Evolutionary conservation across 2,797 vertebrate genomes (phyloP).

Genomic region (Hippopotamyrus pictus): DNA sequence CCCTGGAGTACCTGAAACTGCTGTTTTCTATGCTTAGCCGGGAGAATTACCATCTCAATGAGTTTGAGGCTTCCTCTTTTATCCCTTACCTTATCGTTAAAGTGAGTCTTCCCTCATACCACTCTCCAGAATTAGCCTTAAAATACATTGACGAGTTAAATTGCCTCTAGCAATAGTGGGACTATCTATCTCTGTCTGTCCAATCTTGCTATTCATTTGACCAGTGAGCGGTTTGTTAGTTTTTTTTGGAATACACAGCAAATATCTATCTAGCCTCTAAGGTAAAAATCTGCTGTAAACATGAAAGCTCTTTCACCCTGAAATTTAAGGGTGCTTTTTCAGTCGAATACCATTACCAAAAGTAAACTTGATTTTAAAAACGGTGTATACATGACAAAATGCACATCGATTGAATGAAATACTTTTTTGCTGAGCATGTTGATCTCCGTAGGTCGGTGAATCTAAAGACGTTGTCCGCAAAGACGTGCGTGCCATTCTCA

Average conservation of each 20-base stretch:
- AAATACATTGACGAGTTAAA: not conserved
- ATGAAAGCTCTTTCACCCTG: not conserved
- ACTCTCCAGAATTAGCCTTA: not conserved
- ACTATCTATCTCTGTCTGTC: not conserved
- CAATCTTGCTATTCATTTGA: not conserved
- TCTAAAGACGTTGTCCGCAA: constrained; percentile 91
- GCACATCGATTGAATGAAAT: not conserved
- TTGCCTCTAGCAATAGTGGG: not conserved
- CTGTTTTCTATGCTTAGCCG: constrained; percentile 80
- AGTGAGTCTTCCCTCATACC: constrained; percentile 52
- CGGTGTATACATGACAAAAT: not conserved
- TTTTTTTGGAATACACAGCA: too few relatives aligned
- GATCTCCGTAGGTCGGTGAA: constrained; percentile 79
- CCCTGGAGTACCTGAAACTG: constrained; percentile 89
- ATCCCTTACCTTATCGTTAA: constrained; percentile 92
- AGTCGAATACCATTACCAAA: not conserved
- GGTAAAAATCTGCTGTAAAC: not conserved
- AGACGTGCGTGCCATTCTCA: constrained; percentile 86
- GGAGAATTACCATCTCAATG: constrained; percentile 86
- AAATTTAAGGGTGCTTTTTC: not conserved
- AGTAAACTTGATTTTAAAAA: not conserved
- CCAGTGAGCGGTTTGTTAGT: not conserved
- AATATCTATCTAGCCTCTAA: not conserved
- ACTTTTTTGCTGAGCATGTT: not conserved
- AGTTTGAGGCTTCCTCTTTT: constrained; percentile 91